Evolutionary conservation across 2,888 invertebrate genomes (phyloP), one percentile per base, ranked within the genome.

Genomic region (Epirrhoe alternata): DNA sequence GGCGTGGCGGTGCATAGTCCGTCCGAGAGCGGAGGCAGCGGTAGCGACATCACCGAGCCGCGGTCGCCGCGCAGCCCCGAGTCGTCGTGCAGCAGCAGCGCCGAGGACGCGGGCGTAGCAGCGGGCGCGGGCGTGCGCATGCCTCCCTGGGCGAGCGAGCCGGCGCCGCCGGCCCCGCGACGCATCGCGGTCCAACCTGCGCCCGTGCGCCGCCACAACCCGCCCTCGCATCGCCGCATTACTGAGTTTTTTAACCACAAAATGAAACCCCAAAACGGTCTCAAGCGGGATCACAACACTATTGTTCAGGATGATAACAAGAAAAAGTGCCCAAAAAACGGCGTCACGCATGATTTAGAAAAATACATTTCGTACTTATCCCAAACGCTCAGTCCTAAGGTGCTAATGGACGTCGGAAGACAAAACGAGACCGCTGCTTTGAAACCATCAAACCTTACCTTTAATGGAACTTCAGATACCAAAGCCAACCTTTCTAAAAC

Each of bases 41-140:
- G 97, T 78, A 97, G 97, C 90, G 97, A 97, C 92, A 96, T 97
- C 88, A 97, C 97, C 78, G 97, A 97, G 88, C 97, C 97, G 64
- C 96, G 97, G 73, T 97, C 97, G 67, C 97, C 97, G 77, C 96
- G 96, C 90, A 97, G 96, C 88, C 96, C 96, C 75, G 93, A 94
- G 81, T 94, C 95, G 74, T 86, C 87, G 81, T 87, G 92, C 86
- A 88, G 95, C 88, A 74, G 72, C 71, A 72, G 95, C 86, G 76
- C 75, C 70, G 72, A 75, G 83, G 95, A 95, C 74, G 95, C 95
- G 76, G 77, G 83, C 73, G 12, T 5, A 12, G 38, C 12, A 12
- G 75, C 81, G 73, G 79, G 82, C 78, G 86, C 82, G 80, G 74
- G 82, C 75, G 79, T 87, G 92, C 92, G 92, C 82, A 92, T 92